Conservation (phyloP, 2,113 vertebrate genomes). For the Epinephelus fuscoguttatus region DNA sequence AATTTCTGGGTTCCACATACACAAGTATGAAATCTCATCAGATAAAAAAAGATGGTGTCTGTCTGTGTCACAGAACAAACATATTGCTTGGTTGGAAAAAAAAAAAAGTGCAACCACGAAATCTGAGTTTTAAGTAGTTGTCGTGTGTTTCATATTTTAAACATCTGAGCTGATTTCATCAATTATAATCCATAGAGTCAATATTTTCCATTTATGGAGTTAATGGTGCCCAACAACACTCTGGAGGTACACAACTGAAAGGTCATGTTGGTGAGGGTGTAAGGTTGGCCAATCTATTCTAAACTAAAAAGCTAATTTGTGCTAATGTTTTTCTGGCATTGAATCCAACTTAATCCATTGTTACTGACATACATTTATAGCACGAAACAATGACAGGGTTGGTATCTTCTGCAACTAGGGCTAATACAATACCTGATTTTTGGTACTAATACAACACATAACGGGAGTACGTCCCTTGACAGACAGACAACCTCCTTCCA, state of each 20-base stretch:
- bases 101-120: constrained; percentile 15
- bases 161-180: constrained; percentile 4
- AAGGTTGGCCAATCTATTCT: rapidly evolving
- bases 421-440: neutral
- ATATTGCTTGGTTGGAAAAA: constrained; percentile 20
- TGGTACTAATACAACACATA: neutral
- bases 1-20: constrained; percentile 56
- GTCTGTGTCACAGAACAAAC: constrained; percentile 4
- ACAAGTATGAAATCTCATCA: constrained; percentile 57
- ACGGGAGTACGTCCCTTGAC: too few relatives aligned
- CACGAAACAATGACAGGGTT: neutral
- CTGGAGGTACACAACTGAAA: neutral
- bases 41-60: neutral
- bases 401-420: neutral
- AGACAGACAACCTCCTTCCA: too few relatives aligned
- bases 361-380: neutral
- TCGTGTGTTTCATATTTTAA: constrained; percentile 24
- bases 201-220: neutral
- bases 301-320: neutral
- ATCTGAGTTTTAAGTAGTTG: neutral
- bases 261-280: neutral
- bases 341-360: neutral
- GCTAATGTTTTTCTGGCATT: too few relatives aligned
- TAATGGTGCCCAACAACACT: neutral
- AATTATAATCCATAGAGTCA: neutral